These are phyloP conservation scores for Romanogobio albipinnatus DNA, from an alignment of 2,113 vertebrate species.

Conservation along the genomic window DNA sequence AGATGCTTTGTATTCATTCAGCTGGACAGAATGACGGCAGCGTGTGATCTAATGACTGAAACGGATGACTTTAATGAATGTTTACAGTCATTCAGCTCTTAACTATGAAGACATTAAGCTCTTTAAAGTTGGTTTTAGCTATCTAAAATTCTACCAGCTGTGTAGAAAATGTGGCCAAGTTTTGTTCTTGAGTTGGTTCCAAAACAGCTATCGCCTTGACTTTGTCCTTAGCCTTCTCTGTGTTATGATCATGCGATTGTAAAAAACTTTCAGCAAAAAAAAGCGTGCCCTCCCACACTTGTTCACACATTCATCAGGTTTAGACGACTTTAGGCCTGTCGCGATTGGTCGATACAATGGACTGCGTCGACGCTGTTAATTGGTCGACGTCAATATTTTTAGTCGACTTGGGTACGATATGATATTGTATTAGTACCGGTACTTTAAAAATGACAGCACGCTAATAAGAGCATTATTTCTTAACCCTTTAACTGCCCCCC, in stretches of 20 bases:
- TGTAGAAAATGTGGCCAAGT: background rate
- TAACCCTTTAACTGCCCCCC: too few relatives aligned
- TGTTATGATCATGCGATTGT: background rate
- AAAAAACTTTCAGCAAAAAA: background rate
- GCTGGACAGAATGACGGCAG: background rate
- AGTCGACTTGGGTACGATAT: too few relatives aligned
- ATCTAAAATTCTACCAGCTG: background rate
- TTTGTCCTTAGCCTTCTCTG: background rate
- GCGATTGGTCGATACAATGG: too few relatives aligned
- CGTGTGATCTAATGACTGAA: background rate
- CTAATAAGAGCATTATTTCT: too few relatives aligned
- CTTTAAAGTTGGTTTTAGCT: background rate
- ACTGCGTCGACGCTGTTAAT: too few relatives aligned
- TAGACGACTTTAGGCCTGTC: too few relatives aligned
- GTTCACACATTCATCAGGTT: background rate
- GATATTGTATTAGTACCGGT: too few relatives aligned
- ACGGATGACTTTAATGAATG: background rate
- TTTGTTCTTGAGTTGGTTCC: background rate
- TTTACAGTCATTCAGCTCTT: background rate
- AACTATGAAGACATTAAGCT: background rate
- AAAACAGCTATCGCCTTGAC: background rate
- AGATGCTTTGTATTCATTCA: conserved; percentile 4
- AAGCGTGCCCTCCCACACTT: background rate
- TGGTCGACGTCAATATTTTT: too few relatives aligned
- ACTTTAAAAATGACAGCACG: too few relatives aligned